Evolutionary conservation across 2,797 vertebrate species (phyloP).

Genomic region (Helicolenus hilgendorfi): DNA sequence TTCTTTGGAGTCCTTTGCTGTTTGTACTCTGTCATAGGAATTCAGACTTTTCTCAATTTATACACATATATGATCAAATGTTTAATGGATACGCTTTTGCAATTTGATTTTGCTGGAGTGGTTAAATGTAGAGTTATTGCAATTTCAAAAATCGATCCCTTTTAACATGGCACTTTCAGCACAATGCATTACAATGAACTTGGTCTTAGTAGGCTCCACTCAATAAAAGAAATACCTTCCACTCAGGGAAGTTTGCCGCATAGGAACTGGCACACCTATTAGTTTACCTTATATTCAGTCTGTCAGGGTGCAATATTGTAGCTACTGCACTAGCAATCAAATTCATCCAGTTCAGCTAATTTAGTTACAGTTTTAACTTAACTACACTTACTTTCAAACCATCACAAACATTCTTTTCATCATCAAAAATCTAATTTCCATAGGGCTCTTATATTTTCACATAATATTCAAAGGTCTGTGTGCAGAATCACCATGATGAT

Average conservation of each 20-base stretch:
- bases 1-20: neutral
- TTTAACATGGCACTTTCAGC: constrained; percentile 37
- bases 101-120: constrained; percentile 37
- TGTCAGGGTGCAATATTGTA: neutral
- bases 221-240: neutral
- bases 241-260: neutral
- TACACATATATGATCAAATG: constrained; percentile 22
- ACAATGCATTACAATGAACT: constrained; percentile 40
- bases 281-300: neutral
- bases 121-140: constrained; percentile 54
- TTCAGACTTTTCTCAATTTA: constrained; percentile 4
- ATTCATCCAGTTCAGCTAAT: neutral
- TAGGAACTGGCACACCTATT: neutral
- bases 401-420: neutral
- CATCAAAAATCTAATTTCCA: neutral
- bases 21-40: neutral
- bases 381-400: neutral
- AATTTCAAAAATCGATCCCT: constrained; percentile 51
- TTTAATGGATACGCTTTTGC: constrained; percentile 26
- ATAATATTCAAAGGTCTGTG: neutral
- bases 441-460: neutral
- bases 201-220: constrained; percentile 10
- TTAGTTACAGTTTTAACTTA: neutral
- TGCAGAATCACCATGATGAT: neutral
- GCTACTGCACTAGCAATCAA: neutral